phyloP scores from a whole-genome alignment of 2,797 vertebrate genomes.

The Microchirus variegatus region DNA sequence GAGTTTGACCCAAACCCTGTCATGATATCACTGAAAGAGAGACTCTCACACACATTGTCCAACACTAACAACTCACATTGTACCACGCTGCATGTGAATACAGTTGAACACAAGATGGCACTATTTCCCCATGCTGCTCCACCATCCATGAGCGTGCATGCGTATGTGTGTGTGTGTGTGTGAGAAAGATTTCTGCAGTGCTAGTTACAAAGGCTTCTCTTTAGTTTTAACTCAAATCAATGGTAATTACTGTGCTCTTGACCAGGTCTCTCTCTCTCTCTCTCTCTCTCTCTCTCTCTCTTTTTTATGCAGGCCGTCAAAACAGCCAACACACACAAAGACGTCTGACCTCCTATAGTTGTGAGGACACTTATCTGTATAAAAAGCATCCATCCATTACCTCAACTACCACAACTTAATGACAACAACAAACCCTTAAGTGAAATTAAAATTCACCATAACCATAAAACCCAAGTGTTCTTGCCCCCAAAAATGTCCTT shows the following conservation, averaged over 20 bases:
- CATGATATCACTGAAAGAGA: constrained; percentile 26
- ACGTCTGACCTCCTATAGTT: background rate
- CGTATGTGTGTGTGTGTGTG: constrained; percentile 15
- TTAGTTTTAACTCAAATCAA: constrained; percentile 78
- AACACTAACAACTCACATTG: constrained; percentile 15
- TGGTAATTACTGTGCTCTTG: constrained; percentile 80
- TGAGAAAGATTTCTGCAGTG: constrained; percentile 57
- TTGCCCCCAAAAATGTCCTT: too few species aligned
- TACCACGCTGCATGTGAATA: background rate
- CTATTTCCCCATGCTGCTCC: constrained; percentile 59
- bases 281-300: constrained; percentile 8
- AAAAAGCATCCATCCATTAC: too few species aligned
- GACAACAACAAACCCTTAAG: too few species aligned
- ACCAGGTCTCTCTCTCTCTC: constrained; percentile 30
- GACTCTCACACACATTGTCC: background rate
- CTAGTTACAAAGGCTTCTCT: constrained; percentile 58
- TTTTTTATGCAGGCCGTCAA: constrained; percentile 25
- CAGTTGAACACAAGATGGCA: constrained; percentile 62
- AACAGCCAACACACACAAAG: constrained; percentile 3
- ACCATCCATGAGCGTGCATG: background rate
- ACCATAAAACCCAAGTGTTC: too few species aligned
- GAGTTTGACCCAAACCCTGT: constrained; percentile 57
- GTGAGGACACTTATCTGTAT: background rate
- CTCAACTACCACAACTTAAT: too few species aligned
- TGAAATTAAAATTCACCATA: too few species aligned